phyloP scores from a whole-genome alignment of 2,888 invertebrate genomes.

The Leucophenga montana region DNA sequence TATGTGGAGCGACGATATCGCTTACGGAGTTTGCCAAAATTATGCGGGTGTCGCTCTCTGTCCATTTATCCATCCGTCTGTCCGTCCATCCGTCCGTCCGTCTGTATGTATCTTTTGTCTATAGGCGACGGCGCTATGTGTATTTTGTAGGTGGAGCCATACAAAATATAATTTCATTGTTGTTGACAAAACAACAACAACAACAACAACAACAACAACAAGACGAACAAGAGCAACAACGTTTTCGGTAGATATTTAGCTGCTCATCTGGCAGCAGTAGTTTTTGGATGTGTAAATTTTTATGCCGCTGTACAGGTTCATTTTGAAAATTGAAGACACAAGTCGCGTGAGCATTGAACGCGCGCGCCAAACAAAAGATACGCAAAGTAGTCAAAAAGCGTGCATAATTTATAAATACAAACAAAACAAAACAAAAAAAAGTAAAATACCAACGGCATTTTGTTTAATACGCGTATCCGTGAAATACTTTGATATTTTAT shows the following conservation, averaged over 20 bases:
- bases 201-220: slow-evolving; percentile 42
- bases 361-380: slow-evolving; percentile 19
- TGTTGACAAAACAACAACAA: slow-evolving; percentile 58
- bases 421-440: neutral
- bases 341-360: slow-evolving; percentile 2
- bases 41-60: slow-evolving; percentile 59
- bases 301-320: slow-evolving; percentile 18
- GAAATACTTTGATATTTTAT: neutral
- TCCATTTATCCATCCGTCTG: neutral
- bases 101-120: neutral
- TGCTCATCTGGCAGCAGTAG: slow-evolving; percentile 36
- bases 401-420: no score
- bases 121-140: slow-evolving; percentile 40
- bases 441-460: slow-evolving; percentile 11
- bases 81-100: neutral
- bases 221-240: neutral
- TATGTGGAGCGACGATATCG: slow-evolving; percentile 39
- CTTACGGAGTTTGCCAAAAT: slow-evolving; percentile 62
- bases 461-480: neutral
- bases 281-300: slow-evolving; percentile 49
- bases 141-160: slow-evolving; percentile 68
- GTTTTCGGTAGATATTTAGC: slow-evolving; percentile 46
- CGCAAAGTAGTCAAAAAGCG: neutral
- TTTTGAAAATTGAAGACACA: slow-evolving; percentile 11
- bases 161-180: slow-evolving; percentile 55